These are phyloP conservation scores for Drosophila hamatofila DNA, from an alignment of 2,888 invertebrate genomes.

Conservation along the genomic window DNA sequence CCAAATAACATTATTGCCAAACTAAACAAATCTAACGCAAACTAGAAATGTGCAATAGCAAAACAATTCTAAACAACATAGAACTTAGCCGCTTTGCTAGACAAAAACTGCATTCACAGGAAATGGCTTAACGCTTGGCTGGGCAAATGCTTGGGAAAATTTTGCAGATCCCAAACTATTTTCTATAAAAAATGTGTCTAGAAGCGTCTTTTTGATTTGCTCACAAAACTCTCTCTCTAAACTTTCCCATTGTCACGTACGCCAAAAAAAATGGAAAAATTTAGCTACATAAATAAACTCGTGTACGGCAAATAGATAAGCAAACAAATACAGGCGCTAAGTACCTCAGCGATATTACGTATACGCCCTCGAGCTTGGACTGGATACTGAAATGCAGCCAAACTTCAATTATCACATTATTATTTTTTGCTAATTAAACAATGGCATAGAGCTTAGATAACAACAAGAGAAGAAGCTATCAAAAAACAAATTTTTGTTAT, in stretches of 20 bases:
- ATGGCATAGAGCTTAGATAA: constrained; percentile 38
- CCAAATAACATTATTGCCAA: neutral
- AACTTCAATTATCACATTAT: constrained; percentile 77
- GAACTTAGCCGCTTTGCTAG: constrained; percentile 14
- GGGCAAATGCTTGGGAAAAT: constrained; percentile 12
- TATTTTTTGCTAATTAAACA: constrained; percentile 62
- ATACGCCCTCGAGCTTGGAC: constrained; percentile 41
- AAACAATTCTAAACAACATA: neutral
- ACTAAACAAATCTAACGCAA: constrained; percentile 1
- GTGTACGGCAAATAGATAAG: constrained; percentile 68
- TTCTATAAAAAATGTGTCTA: neutral
- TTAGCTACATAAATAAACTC: constrained; percentile 36
- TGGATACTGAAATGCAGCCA: constrained; percentile 44
- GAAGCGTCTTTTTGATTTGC: constrained; percentile 3
- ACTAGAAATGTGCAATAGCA: neutral
- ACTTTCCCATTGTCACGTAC: constrained; percentile 64
- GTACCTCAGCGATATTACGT: constrained; percentile 53
- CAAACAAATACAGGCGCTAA: constrained; percentile 58
- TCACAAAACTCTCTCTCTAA: constrained; percentile 6
- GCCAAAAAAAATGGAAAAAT: constrained; percentile 42
- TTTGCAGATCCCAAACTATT: constrained; percentile 4
- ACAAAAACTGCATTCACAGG: constrained; percentile 26
- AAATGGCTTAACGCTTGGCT: constrained; percentile 38
- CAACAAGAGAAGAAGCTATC: constrained; percentile 17
- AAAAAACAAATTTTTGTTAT: constrained; percentile 1